Conservation (phyloP, 2,888 invertebrate genomes). For the Oligia strigilis region DNA sequence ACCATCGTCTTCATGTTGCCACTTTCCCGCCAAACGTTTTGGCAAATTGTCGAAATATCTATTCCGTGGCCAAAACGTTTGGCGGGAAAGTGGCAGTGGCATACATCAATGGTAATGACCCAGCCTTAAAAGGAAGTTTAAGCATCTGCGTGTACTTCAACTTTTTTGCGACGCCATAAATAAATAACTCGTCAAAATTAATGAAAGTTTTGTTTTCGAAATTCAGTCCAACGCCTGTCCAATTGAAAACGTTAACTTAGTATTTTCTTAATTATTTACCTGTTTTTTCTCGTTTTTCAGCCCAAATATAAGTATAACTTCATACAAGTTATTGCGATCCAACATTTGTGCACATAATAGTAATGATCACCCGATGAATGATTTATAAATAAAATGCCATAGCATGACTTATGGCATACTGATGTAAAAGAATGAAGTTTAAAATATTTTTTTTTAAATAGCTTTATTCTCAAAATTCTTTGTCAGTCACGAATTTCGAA, state of each 20-base stretch:
- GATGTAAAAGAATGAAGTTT: not conserved
- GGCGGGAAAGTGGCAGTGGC: too few relatives aligned
- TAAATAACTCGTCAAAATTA: not conserved
- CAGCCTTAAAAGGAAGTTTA: too few relatives aligned
- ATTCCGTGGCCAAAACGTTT: too few relatives aligned
- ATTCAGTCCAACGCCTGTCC: not conserved
- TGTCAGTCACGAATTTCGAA: not conserved
- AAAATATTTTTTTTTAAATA: not conserved
- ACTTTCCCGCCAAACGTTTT: not conserved
- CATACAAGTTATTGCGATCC: not conserved
- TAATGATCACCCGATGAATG: constrained; percentile 32
- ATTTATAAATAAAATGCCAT: not conserved
- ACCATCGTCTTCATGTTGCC: not conserved
- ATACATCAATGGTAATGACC: too few relatives aligned
- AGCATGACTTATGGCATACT: not conserved
- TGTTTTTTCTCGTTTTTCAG: constrained; percentile 29
- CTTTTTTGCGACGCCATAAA: too few relatives aligned
- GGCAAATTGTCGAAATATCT: too few relatives aligned
- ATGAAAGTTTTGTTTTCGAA: not conserved
- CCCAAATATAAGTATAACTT: not conserved
- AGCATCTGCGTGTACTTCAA: too few relatives aligned
- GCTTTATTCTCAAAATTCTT: not conserved
- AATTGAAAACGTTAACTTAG: not conserved
- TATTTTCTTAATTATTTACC: constrained; percentile 1
- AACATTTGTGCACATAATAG: not conserved